These are phyloP conservation scores for Eupeodes corollae DNA, from an alignment of 1,140 invertebrate species.

Conservation along the genomic window DNA sequence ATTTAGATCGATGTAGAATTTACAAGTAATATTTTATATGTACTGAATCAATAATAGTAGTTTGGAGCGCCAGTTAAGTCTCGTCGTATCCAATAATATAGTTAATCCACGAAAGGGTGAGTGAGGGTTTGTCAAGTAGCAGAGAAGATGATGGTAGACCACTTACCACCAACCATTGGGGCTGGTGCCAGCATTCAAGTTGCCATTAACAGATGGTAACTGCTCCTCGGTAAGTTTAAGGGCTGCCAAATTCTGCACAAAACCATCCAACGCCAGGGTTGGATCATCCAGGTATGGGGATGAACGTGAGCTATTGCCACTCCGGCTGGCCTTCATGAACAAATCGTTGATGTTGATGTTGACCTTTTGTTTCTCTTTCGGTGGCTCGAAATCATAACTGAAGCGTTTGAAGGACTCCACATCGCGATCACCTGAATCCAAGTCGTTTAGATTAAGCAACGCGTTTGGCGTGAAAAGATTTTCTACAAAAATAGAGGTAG, in stretches of 20 bases:
- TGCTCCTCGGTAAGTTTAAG: conserved; percentile 22
- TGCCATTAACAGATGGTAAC: conserved; percentile 24
- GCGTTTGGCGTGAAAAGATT: conserved; percentile 30
- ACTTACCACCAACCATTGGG: conserved; percentile 3
- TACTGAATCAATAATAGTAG: too few relatives aligned
- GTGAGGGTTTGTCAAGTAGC: conserved; percentile 1
- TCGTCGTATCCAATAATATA: not conserved
- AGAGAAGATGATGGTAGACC: not conserved
- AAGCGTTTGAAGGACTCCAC: conserved; percentile 38
- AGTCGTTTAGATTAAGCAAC: conserved; percentile 28
- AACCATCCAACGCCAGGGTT: conserved; percentile 22
- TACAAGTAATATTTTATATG: too few relatives aligned
- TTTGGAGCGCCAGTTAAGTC: not conserved
- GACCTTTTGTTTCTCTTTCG: conserved; percentile 27
- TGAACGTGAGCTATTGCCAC: conserved; percentile 27
- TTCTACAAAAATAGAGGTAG: not conserved
- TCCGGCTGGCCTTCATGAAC: conserved; percentile 12
- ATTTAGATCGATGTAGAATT: too few relatives aligned
- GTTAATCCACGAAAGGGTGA: conserved; percentile 11
- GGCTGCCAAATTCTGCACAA: conserved; percentile 32
- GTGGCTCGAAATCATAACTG: conserved; percentile 36
- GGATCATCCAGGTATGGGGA: conserved; percentile 31
- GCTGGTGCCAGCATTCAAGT: conserved; percentile 1
- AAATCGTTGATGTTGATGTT: conserved; percentile 1
- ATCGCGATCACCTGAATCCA: conserved; percentile 34